Conservation (phyloP, 2,113 vertebrate species). For the Megatriorchis doriae region DNA sequence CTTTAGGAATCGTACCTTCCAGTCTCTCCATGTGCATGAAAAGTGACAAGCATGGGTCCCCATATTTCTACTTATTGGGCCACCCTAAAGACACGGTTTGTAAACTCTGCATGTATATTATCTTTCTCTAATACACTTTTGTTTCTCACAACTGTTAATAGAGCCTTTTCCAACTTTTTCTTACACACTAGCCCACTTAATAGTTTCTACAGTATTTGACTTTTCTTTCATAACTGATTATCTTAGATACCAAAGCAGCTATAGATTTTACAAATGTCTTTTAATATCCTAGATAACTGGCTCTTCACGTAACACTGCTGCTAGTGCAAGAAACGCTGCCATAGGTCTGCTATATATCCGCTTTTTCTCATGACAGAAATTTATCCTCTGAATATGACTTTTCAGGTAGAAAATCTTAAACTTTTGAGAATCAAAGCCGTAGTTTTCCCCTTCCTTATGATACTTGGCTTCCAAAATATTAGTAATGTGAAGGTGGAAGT, state of each 20-base stretch:
- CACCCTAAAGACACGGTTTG: conserved; percentile 99
- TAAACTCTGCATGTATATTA: conserved; percentile 92
- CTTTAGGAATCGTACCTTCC: conserved; percentile 99
- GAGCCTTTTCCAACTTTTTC: conserved; percentile 39
- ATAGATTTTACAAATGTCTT: background rate
- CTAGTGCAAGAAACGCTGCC: background rate
- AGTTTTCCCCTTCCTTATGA: background rate
- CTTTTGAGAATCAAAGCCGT: background rate
- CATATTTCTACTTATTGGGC: conserved; percentile 99
- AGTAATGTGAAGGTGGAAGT: background rate
- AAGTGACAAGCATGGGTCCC: conserved; percentile 99
- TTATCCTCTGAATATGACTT: background rate
- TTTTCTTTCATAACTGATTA: background rate
- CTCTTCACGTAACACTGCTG: background rate
- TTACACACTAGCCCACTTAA: conserved; percentile 41
- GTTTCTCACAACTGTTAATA: conserved; percentile 68
- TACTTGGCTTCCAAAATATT: background rate
- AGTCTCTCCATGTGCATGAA: conserved; percentile 99
- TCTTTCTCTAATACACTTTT: conserved; percentile 75
- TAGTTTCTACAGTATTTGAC: background rate
- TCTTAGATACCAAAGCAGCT: background rate
- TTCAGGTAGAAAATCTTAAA: background rate
- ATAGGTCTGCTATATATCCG: background rate
- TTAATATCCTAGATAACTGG: background rate
- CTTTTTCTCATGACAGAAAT: background rate